These are phyloP conservation scores for Mallotus villosus DNA, from an alignment of 2,797 vertebrate species.

Conservation along the genomic window DNA sequence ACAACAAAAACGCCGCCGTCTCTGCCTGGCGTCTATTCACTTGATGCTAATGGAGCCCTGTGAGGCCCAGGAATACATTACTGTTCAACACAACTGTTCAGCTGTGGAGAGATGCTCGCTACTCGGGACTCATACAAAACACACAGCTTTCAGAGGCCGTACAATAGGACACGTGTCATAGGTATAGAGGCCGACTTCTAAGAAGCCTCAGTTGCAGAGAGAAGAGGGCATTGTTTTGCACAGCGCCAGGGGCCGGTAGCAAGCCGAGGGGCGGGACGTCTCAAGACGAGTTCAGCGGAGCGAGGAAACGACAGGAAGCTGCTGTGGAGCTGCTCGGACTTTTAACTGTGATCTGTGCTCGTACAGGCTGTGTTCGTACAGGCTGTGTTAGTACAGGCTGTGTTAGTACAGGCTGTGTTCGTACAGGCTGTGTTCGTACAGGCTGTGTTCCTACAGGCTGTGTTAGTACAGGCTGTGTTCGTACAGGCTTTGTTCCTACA, in stretches of 20 bases:
- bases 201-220: neutral
- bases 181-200: neutral
- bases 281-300: neutral
- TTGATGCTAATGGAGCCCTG: neutral
- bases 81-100: too few species aligned
- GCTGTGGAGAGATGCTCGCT: too few species aligned
- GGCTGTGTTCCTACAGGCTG: too few species aligned
- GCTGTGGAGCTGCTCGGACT: slow-evolving; percentile 11
- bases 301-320: slow-evolving; percentile 13
- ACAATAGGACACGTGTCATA: neutral
- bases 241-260: neutral
- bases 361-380: slow-evolving; percentile 56
- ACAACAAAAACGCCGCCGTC: neutral
- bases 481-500: too few species aligned
- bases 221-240: neutral
- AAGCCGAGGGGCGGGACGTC: neutral
- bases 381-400: slow-evolving; percentile 50
- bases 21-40: neutral
- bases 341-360: slow-evolving; percentile 59
- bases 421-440: slow-evolving; percentile 56
- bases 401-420: slow-evolving; percentile 65
- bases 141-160: too few species aligned
- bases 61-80: too few species aligned
- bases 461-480: slow-evolving; percentile 52
- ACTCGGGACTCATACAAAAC: too few species aligned